Evolutionary conservation across 2,888 invertebrate species (phyloP).

Genomic region (Drosophila anomalipes): DNA sequence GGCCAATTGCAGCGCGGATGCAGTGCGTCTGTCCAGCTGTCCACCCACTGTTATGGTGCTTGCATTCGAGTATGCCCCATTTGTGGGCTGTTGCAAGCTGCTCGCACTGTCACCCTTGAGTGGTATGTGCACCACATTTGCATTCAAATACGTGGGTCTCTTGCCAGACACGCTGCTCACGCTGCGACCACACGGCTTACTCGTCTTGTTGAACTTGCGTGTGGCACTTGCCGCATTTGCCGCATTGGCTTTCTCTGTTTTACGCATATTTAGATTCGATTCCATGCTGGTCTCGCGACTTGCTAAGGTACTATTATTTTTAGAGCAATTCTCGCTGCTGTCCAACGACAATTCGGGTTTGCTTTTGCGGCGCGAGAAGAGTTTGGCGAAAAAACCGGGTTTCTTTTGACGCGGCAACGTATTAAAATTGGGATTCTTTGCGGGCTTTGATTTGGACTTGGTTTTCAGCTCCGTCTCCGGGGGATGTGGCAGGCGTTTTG

Average conservation of each 20-base stretch:
- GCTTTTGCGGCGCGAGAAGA: conserved; percentile 87
- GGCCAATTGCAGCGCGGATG: conserved; percentile 85
- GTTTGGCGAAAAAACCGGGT: conserved; percentile 88
- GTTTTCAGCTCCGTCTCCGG: conserved; percentile 56
- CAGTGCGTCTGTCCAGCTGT: conserved; percentile 84
- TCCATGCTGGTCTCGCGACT: conserved; percentile 83
- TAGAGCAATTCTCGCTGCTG: conserved; percentile 64
- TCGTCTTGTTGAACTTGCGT: conserved; percentile 57
- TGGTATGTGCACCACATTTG: conserved; percentile 89
- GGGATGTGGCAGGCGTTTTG: conserved; percentile 87
- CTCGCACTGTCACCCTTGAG: conserved; percentile 87
- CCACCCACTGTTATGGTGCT: conserved; percentile 84
- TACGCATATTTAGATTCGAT: conserved; percentile 76
- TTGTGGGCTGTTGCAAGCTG: conserved; percentile 85
- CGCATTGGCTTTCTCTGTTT: background rate
- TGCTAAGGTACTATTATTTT: conserved; percentile 61
- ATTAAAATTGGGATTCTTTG: conserved; percentile 73
- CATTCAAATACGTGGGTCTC: conserved; percentile 87
- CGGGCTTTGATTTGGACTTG: conserved; percentile 77
- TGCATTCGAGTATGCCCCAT: conserved; percentile 85
- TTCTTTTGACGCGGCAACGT: conserved; percentile 87
- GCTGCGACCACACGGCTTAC: conserved; percentile 87
- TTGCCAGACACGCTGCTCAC: conserved; percentile 88
- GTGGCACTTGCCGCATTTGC: conserved; percentile 29
- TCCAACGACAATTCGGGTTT: conserved; percentile 85